A percentile compares a stretch with the other conserved stretches of the same genome.
Evolutionary conservation across 2,888 invertebrate species (phyloP).

Genomic region (Cylindroiulus punctatus): DNA sequence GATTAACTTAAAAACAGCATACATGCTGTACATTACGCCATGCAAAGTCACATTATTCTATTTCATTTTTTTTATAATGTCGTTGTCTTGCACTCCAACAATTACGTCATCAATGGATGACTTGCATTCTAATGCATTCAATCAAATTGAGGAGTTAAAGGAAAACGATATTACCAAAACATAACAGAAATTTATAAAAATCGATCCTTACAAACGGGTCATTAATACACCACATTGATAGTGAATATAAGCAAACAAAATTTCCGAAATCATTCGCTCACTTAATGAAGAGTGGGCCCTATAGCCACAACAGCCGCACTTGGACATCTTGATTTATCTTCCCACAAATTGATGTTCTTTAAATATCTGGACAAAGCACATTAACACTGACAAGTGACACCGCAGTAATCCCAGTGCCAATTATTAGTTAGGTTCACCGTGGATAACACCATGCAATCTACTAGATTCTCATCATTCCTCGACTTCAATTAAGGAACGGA

Average conservation of each 20-base stretch:
- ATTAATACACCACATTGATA: neutral
- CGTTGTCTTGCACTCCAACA: too few species aligned
- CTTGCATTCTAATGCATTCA: too few species aligned
- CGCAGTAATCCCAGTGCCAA: neutral
- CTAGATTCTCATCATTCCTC: neutral
- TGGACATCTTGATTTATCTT: conserved; percentile 23
- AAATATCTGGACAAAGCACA: conserved; percentile 29
- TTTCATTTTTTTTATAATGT: too few species aligned
- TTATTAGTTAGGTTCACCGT: neutral
- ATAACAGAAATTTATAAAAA: neutral
- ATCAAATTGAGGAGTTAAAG: neutral
- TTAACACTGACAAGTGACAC: conserved; percentile 29
- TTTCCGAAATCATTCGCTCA: neutral
- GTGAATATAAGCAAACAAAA: neutral
- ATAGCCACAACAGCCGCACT: conserved; percentile 5
- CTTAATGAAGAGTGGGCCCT: neutral
- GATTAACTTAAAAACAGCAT: too few species aligned
- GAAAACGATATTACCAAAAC: neutral
- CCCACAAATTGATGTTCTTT: conserved; percentile 34
- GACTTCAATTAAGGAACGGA: neutral
- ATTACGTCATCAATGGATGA: too few species aligned
- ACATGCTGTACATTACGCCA: too few species aligned
- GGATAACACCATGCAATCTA: neutral
- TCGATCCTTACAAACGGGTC: neutral
- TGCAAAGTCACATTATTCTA: too few species aligned